phyloP scores from a whole-genome alignment of 1,140 invertebrate genomes.

The Subanguina moxae region DNA sequence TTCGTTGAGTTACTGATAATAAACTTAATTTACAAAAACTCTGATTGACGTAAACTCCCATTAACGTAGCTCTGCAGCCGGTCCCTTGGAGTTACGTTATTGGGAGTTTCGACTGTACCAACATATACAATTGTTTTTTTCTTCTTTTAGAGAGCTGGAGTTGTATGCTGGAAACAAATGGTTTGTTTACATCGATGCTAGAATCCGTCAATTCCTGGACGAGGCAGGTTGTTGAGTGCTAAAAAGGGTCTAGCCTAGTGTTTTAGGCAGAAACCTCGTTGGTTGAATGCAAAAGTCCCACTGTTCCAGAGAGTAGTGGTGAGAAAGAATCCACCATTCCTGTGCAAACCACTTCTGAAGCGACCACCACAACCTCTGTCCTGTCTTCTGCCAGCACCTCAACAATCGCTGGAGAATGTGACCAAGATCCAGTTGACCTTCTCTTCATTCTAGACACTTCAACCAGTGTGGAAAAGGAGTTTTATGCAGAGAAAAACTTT shows the following conservation, averaged over 20 bases:
- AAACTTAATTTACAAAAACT: too few relatives aligned
- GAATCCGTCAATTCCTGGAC: constrained; percentile 49
- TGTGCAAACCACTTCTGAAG: neutral
- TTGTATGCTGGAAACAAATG: constrained; percentile 53
- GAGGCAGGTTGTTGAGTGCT: constrained; percentile 19
- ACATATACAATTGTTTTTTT: too few relatives aligned
- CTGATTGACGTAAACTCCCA: too few relatives aligned
- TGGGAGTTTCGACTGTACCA: too few relatives aligned
- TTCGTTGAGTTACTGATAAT: too few relatives aligned
- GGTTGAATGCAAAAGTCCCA: constrained; percentile 37
- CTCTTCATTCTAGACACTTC: constrained; percentile 49
- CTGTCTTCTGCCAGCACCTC: neutral
- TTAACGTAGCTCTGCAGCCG: too few relatives aligned
- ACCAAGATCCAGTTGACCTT: constrained; percentile 43
- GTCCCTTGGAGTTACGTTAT: too few relatives aligned
- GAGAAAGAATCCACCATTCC: neutral
- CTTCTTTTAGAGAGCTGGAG: constrained; percentile 52
- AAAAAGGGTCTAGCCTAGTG: too few relatives aligned
- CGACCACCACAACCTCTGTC: neutral
- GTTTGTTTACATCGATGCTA: constrained; percentile 52
- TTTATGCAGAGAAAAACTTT: constrained; percentile 53
- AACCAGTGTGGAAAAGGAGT: constrained; percentile 45
- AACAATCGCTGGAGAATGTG: constrained; percentile 15
- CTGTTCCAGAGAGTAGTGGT: neutral
- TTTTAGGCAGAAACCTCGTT: constrained; percentile 31